Base-by-base conservation (phyloP, 2,888 invertebrate species). In the Hypena proboscidalis region DNA sequence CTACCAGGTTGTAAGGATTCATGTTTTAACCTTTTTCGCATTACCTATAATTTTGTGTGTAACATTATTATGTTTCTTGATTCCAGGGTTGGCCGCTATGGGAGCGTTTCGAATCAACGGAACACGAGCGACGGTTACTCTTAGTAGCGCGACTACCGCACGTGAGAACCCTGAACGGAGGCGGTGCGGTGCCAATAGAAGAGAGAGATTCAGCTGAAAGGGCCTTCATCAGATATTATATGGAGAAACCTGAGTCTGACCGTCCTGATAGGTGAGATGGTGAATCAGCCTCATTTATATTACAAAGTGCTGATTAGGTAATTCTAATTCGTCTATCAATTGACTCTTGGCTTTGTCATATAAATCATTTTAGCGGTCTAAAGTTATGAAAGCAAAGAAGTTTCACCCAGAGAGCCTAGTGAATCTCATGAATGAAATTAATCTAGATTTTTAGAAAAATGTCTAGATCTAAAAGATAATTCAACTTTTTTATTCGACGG, bases 201-300 rank as follows among this genome's bases (percentile, higher is more conserved):
- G 98, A 98, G 79, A 92, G 98, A 43, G 97, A 98, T 81, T 96
- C 97, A 73, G 96, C 98, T 7, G 98, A 98, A 80, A 92, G 98
- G 47, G 97, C 97, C 55, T 98, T 98, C 83, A 97, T 98, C 65
- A 93, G 98, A 45, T 95, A 97, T 77, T 98, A 96, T 80, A 96
- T 97, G 95, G 96, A 97, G 75, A 95, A 95, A 69, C 95, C 96
- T 0, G 96, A 96, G 82, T 94, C 94, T 41, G 96, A 96, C 69
- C 92, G 95, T 21, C 97, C 97, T 5, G 93, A 94, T 60, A 95
- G 96, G 96, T 68, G 15, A 49, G 60, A 26, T 11, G 15, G 15
- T 37, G 41, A 27, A 15, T 34, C 11, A 26, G 19, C 30, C 29
- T 33, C 14, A 21, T 15, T 15, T n/a, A 4, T 8, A 0, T 26